Evolutionary conservation across 2,888 invertebrate species (phyloP).

Genomic region (Carabus problematicus): DNA sequence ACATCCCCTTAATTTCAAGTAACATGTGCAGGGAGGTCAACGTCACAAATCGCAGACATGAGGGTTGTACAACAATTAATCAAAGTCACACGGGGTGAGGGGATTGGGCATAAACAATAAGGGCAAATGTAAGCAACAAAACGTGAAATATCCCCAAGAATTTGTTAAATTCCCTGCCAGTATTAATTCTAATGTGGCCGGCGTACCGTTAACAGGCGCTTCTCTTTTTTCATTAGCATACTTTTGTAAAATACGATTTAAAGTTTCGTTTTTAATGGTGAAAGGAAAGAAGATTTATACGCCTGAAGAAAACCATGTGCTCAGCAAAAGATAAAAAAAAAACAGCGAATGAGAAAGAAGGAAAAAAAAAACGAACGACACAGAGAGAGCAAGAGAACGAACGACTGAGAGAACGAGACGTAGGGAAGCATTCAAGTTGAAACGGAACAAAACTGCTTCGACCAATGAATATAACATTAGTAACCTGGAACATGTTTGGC

Average conservation of each 20-base stretch:
- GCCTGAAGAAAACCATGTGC: slow-evolving; percentile 29
- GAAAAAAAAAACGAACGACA: slow-evolving; percentile 16
- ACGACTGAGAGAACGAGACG: too few relatives aligned
- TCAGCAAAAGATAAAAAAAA: slow-evolving; percentile 25
- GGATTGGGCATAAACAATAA: too few relatives aligned
- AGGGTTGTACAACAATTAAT: slow-evolving; percentile 37
- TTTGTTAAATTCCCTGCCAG: background rate
- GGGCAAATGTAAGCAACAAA: background rate
- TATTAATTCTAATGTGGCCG: too few relatives aligned
- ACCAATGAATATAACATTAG: slow-evolving; percentile 16
- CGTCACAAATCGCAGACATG: background rate
- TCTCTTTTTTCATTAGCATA: slow-evolving; percentile 35
- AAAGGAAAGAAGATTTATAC: slow-evolving; percentile 30
- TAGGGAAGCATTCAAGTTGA: background rate
- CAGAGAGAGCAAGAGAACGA: background rate
- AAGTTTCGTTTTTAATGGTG: slow-evolving; percentile 35
- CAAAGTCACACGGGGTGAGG: slow-evolving; percentile 28
- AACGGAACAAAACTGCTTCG: background rate
- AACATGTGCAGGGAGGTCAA: too few relatives aligned
- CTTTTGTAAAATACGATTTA: slow-evolving; percentile 33
- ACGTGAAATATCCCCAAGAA: slow-evolving; percentile 5
- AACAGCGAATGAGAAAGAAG: slow-evolving; percentile 10
- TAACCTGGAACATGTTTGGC: background rate
- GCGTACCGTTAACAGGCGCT: slow-evolving; percentile 11
- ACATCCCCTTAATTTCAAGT: too few relatives aligned